Conservation (phyloP, 2,113 vertebrate species). For the Indicator maculatus region DNA sequence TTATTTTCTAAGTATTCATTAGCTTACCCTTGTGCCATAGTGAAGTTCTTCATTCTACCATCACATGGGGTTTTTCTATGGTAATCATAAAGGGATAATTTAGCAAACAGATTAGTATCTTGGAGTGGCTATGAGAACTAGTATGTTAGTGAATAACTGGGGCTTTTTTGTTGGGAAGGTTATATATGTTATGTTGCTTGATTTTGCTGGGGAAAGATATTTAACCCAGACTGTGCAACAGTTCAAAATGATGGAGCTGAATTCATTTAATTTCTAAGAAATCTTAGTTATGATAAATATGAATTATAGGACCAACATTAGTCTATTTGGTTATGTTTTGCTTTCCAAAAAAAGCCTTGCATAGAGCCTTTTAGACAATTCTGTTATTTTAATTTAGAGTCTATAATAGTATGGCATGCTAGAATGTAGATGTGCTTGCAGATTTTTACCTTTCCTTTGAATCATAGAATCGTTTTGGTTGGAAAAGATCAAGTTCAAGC, state of each 20-base stretch:
- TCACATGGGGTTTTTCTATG: not conserved
- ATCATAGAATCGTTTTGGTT: no score
- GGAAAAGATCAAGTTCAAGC: no score
- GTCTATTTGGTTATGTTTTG: not conserved
- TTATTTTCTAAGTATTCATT: not conserved
- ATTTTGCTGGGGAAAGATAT: not conserved
- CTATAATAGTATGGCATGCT: not conserved
- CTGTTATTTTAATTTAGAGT: not conserved
- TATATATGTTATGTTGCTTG: not conserved
- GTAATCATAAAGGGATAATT: not conserved
- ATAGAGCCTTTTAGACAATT: not conserved
- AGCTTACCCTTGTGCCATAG: not conserved
- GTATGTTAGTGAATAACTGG: not conserved
- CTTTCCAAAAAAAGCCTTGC: not conserved
- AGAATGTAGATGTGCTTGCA: not conserved
- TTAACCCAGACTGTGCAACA: not conserved
- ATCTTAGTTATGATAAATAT: not conserved
- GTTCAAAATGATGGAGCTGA: not conserved
- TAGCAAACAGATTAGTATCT: not conserved
- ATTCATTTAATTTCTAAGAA: not conserved
- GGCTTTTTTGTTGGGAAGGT: not conserved
- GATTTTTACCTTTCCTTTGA: not conserved
- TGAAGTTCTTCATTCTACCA: not conserved
- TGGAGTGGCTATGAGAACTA: not conserved
- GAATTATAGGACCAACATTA: not conserved